Percentiles rank a stretch among this genome's conserved stretches.
Conservation (phyloP, 2,113 vertebrate genomes). For the Pseudorasbora parva region DNA sequence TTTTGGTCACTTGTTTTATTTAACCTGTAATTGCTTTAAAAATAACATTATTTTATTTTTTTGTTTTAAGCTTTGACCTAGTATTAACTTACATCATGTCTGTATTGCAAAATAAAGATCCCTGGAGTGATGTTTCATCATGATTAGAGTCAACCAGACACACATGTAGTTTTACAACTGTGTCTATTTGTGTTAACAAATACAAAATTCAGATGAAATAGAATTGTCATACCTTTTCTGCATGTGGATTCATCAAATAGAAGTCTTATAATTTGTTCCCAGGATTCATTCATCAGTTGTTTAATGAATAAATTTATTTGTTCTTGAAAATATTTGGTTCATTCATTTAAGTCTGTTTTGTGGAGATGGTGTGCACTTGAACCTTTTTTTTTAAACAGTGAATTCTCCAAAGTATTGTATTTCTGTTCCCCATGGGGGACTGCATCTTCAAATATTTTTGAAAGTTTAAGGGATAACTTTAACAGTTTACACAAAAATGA, state of each 20-base stretch:
- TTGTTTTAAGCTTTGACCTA: not conserved
- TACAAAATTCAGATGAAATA: constrained; percentile 1
- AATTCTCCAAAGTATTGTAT: not conserved
- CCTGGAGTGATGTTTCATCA: not conserved
- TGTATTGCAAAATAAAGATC: not conserved
- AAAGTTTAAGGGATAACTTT: too few species aligned
- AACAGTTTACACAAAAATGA: too few species aligned
- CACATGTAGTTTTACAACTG: not conserved
- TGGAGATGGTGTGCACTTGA: not conserved
- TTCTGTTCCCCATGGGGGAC: not conserved
- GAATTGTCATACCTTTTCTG: constrained; percentile 1
- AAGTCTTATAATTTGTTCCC: not conserved
- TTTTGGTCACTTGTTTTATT: not conserved
- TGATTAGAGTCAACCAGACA: not conserved
- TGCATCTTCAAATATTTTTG: not conserved
- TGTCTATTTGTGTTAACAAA: not conserved
- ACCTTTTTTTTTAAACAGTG: not conserved
- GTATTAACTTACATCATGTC: constrained; percentile 11
- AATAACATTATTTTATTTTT: too few species aligned
- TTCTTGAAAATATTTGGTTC: not conserved
- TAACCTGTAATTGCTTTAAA: too few species aligned
- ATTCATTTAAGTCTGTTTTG: not conserved
- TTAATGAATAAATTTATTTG: constrained; percentile 16
- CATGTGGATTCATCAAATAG: not conserved
- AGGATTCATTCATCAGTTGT: not conserved